Evolutionary conservation across 1,140 invertebrate species (phyloP), one percentile per base, ranked within the genome.

Genomic region (Mylabris phalerata): DNA sequence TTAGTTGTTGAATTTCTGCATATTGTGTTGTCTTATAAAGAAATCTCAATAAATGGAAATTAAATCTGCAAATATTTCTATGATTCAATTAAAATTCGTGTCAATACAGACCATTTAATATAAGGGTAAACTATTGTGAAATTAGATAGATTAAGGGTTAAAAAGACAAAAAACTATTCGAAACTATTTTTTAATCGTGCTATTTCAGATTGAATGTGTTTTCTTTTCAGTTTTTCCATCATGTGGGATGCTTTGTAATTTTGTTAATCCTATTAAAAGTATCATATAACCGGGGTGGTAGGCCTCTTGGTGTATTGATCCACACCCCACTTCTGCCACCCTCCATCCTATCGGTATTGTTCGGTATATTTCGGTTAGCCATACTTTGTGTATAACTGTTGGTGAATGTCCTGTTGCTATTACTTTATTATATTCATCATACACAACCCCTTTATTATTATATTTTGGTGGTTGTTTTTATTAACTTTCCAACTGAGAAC

Each of bases 221-320:
- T 32, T 7, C 4, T 32, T 32, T 32, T 32, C 7, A 32, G 4
- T 32, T 65, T 68, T 63, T 61, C 60, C 19, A 19, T 62, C 55
- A 56, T 42, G 50, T 55, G 51, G 54, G 32, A 65, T 65, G 63
- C 58, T 57, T 61, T 59, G 65, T 67, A 67, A 67, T 67, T 67
- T 67, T 59, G 61, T 55, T 67, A 67, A 67, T 67, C 65, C 65
- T 65, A 67, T 67, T 65, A 67, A 67, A 67, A 65, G 65, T 65
- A 67, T 67, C 62, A 60, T 61, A 66, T 66, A 63, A 66, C 64
- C 64, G 55, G 55, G 54, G 41, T 42, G 41, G 66, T 63, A 63
- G 63, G 66, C 61, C 59, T 65, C 56, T 65, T 59, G 59, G 66
- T 42, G 56, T 63, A 63, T 65, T 65, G 66, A 67, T 67, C 66